Conservation (phyloP, 2,113 vertebrate species). For the Ameiurus melas region DNA sequence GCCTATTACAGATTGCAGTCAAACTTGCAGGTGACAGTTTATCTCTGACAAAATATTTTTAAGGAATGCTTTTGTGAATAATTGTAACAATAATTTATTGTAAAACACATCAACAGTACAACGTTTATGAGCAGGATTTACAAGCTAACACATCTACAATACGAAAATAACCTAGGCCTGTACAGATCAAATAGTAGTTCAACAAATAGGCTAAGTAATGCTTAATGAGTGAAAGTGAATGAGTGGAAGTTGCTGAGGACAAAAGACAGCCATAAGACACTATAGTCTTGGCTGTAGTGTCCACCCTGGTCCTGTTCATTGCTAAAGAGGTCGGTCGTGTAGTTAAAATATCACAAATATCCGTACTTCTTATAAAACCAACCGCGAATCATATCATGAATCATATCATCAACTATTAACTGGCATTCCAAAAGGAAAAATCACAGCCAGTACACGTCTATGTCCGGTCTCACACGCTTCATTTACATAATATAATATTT, state of each 20-base stretch:
- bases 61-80: neutral
- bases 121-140: neutral
- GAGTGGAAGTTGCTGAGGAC: constrained; percentile 3
- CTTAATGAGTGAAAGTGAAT: neutral
- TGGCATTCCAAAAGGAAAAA: neutral
- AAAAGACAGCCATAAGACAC: neutral
- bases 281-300: neutral
- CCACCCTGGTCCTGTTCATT: neutral
- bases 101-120: neutral
- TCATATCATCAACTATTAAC: neutral
- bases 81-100: neutral
- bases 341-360: neutral
- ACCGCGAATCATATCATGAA: neutral
- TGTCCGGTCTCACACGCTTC: neutral
- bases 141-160: neutral
- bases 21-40: neutral
- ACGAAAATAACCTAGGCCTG: neutral
- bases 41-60: neutral
- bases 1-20: neutral
- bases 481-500: neutral
- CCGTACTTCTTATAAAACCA: neutral
- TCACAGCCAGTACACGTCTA: neutral
- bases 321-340: constrained; percentile 1
- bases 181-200: neutral
- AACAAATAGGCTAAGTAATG: neutral